Percentiles rank a stretch among this genome's conserved stretches.
Evolutionary conservation across 2,888 invertebrate genomes (phyloP).

Genomic region (Polydesmus complanatus): DNA sequence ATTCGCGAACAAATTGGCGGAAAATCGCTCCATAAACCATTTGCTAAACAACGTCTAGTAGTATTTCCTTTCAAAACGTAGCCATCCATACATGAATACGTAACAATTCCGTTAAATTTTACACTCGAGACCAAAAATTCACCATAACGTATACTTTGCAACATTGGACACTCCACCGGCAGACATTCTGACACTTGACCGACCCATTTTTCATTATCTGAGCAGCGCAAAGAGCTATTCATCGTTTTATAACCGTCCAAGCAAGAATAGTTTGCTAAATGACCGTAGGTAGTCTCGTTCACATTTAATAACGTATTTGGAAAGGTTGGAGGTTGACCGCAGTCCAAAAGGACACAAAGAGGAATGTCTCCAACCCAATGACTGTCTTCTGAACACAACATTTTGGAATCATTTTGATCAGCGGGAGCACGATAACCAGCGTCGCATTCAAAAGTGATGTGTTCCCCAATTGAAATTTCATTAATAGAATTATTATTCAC

Average conservation of each 20-base stretch:
- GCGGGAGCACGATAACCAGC: background rate
- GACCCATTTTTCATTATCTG: slow-evolving; percentile 4
- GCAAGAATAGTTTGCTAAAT: slow-evolving; percentile 3
- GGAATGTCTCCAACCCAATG: slow-evolving; percentile 28
- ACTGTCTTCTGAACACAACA: slow-evolving; percentile 26
- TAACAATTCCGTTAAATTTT: background rate
- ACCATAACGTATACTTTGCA: slow-evolving; percentile 7
- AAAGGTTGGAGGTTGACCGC: slow-evolving; percentile 13
- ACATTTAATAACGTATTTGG: background rate
- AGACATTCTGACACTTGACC: background rate
- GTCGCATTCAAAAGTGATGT: slow-evolving; percentile 8
- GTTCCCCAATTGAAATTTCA: slow-evolving; percentile 5
- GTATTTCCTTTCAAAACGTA: slow-evolving; percentile 8
- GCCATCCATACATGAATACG: slow-evolving; percentile 14
- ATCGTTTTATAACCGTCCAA: background rate
- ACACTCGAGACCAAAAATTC: background rate
- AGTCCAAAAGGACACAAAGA: slow-evolving; percentile 26
- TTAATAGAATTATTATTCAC: background rate
- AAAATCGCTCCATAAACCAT: slow-evolving; percentile 11
- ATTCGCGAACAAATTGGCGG: slow-evolving; percentile 8
- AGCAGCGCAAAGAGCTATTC: background rate
- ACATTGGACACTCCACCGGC: slow-evolving; percentile 11
- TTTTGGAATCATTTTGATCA: background rate
- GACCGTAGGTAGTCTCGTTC: slow-evolving; percentile 9
- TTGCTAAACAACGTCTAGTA: slow-evolving; percentile 3